Evolutionary conservation across 1,140 invertebrate genomes (phyloP).

Genomic region (Maniola jurtina): DNA sequence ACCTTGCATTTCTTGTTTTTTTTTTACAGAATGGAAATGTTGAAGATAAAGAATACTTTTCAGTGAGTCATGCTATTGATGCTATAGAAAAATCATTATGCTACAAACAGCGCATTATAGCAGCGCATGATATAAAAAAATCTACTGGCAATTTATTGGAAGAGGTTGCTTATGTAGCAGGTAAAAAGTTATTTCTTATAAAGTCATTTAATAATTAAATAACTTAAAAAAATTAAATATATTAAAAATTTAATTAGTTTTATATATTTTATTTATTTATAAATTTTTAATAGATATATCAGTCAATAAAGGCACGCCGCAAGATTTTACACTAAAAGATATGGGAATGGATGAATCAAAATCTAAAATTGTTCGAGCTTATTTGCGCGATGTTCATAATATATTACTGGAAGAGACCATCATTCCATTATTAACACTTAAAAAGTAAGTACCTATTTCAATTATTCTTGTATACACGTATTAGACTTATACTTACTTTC

Average conservation of each 20-base stretch:
- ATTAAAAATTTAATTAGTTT: too few relatives aligned
- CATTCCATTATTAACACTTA: conserved; percentile 28
- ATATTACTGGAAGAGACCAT: conserved; percentile 25
- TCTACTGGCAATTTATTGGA: conserved; percentile 17
- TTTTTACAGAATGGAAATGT: background rate
- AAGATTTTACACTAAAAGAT: conserved; percentile 18
- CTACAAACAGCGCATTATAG: conserved; percentile 19
- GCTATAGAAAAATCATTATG: conserved; percentile 35
- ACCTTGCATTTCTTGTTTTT: background rate
- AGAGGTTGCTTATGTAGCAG: conserved; percentile 28
- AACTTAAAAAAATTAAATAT: too few relatives aligned
- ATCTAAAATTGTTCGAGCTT: conserved; percentile 19
- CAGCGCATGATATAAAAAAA: conserved; percentile 4
- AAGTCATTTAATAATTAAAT: too few relatives aligned
- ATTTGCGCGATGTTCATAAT: conserved; percentile 31
- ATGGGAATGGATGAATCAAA: conserved; percentile 28
- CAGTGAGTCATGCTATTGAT: conserved; percentile 11
- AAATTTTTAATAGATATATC: conserved; percentile 12
- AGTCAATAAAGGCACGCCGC: conserved; percentile 13
- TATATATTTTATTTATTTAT: too few relatives aligned
- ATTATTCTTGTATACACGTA: too few relatives aligned
- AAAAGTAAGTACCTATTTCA: conserved; percentile 27
- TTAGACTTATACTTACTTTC: too few relatives aligned
- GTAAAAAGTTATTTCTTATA: conserved; percentile 9
- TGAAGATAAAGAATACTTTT: conserved; percentile 1